Base-by-base conservation (phyloP, 2,888 invertebrate species). In the Drosophila greeni region DNA sequence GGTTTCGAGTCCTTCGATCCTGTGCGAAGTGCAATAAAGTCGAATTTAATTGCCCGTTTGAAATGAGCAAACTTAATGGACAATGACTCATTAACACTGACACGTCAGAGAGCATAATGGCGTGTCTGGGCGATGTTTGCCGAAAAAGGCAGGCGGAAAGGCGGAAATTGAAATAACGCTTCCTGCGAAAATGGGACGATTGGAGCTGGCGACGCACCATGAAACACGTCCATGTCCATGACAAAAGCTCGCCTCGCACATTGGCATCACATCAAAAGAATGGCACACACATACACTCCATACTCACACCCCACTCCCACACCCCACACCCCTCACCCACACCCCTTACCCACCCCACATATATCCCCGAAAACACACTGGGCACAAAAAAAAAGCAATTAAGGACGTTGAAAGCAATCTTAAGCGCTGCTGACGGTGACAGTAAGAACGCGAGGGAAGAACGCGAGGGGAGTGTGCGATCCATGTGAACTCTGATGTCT, bases 351-450 rank as follows among this genome's bases (percentile, higher is more conserved):
- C 66, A 56, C 64, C 23, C 40, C 11, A 43, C 33, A 55, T 42
- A 16, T 16, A 36, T 24, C 53, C 56, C 53, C 66, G 65, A 9
- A 31, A 47, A 47, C 60, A 61, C 33, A 49, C 56, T 62, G 24
- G 26, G 57, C 72, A 55, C 61, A 55, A 72, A 75, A 86, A 87
- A 86, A 87, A 87, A 87, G 87, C 87, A 87, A 87, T 87, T 87
- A 87, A 87, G 87, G 76, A 87, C 87, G 80, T 85, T 86, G 87
- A 87, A 86, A 87, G 87, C 86, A 86, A 87, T 87, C 87, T 87
- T 87, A 87, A 86, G 82, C 80, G 80, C 76, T 71, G 74, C 79
- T 82, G 82, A 79, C 74, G 80, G 77, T 80, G 77, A 81, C 80
- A 82, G 82, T 76, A 76, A 79, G 72, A 72, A 75, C 74, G 74